Conservation (phyloP, 2,888 invertebrate genomes). For the Rotaria socialis region DNA sequence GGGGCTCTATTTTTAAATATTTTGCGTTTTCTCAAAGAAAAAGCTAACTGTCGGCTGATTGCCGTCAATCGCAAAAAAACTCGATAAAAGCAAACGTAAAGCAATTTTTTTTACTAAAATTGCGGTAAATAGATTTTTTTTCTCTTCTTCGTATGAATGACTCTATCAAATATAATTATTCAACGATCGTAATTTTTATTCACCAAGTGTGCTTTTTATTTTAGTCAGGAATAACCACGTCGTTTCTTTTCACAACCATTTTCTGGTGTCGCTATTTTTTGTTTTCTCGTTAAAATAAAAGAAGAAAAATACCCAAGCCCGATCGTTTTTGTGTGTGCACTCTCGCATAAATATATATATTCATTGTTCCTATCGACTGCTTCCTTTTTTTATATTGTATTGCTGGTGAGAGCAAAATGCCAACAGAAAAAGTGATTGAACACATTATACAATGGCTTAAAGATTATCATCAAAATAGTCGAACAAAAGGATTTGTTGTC, state of each 20-base stretch:
- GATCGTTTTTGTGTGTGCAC: background rate
- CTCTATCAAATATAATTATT: background rate
- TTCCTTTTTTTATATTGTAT: background rate
- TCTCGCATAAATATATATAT: too few relatives aligned
- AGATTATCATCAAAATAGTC: background rate
- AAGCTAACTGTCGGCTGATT: background rate
- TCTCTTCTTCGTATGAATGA: background rate
- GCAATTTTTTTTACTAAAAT: background rate
- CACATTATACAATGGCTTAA: background rate
- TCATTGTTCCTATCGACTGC: too few relatives aligned
- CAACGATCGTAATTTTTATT: background rate
- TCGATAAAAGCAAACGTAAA: too few relatives aligned
- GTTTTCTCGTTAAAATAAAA: background rate
- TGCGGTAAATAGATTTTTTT: background rate
- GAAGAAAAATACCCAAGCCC: background rate
- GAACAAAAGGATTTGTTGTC: slow-evolving; percentile 10
- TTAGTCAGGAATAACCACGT: too few relatives aligned
- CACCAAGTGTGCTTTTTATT: background rate
- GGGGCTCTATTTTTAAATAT: too few relatives aligned
- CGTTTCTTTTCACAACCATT: too few relatives aligned
- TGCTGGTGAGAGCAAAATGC: background rate
- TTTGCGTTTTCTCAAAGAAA: too few relatives aligned
- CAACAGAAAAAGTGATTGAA: background rate
- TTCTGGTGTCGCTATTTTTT: background rate
- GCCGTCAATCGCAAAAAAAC: background rate